Percentiles rank a stretch among this genome's conserved stretches.
Evolutionary conservation across 2,113 vertebrate genomes (phyloP).

Genomic region (Vidua macroura): DNA sequence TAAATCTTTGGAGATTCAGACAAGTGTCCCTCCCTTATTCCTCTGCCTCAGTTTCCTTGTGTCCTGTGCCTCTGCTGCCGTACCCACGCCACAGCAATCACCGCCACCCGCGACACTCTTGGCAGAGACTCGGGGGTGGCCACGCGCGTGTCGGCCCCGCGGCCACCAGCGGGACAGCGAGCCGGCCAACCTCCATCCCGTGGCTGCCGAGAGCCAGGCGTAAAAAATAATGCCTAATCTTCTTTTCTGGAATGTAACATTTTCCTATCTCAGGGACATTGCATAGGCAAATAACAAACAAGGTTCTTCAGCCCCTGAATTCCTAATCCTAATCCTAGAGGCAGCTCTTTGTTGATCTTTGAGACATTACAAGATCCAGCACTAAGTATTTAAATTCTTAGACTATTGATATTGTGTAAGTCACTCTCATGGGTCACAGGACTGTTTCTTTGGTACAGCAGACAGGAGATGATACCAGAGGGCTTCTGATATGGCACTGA

Average conservation of each 20-base stretch:
- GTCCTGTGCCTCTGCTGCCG: too few relatives aligned
- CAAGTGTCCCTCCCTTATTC: too few relatives aligned
- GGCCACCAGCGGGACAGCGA: too few relatives aligned
- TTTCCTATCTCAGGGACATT: neutral
- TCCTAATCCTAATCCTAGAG: neutral
- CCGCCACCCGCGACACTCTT: too few relatives aligned
- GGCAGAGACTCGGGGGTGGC: too few relatives aligned
- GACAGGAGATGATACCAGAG: neutral
- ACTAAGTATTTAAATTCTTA: neutral
- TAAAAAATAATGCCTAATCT: neutral
- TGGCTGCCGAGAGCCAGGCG: too few relatives aligned
- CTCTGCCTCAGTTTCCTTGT: too few relatives aligned
- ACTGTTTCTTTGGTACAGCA: neutral
- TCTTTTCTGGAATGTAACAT: neutral
- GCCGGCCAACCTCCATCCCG: too few relatives aligned
- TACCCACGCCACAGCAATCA: too few relatives aligned
- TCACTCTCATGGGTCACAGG: neutral
- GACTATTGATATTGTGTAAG: neutral
- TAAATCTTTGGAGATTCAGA: too few relatives aligned
- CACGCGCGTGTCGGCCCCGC: too few relatives aligned
- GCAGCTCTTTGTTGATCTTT: neutral
- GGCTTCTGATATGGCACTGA: neutral
- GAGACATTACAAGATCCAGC: neutral
- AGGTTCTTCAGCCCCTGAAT: neutral
- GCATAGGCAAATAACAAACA: neutral